Percentiles rank a stretch among this genome's conserved stretches.
These are phyloP conservation scores for Cyrtorhinus lividipennis DNA, from an alignment of 1,140 invertebrate species.

Conservation along the genomic window DNA sequence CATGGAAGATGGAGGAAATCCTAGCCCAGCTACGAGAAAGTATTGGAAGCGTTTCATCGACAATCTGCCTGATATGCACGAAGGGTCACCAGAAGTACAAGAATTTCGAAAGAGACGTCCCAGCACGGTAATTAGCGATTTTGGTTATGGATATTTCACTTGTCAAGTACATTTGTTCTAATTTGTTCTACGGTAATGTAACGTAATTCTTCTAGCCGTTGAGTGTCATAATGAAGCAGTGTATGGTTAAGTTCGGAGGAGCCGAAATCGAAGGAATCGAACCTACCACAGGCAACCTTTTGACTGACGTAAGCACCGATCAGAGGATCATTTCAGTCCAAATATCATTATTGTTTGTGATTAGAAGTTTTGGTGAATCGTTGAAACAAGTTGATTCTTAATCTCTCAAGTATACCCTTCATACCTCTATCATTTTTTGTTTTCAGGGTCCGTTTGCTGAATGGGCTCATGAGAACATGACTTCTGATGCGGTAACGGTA, in stretches of 20 bases:
- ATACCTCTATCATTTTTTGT: background rate
- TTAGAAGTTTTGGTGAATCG: background rate
- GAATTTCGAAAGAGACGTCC: constrained; percentile 3
- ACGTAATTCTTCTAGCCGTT: constrained; percentile 40
- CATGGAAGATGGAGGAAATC: constrained; percentile 29
- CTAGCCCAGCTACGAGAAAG: constrained; percentile 36
- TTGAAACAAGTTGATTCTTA: too few species aligned
- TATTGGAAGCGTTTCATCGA: constrained; percentile 35
- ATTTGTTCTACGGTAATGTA: too few species aligned
- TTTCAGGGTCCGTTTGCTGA: constrained; percentile 4
- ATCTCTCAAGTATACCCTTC: too few species aligned
- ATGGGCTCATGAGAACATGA: constrained; percentile 11
- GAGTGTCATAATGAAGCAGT: constrained; percentile 22
- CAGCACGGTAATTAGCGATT: background rate
- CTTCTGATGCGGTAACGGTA: too few species aligned
- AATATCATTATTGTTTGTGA: too few species aligned
- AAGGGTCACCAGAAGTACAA: constrained; percentile 11
- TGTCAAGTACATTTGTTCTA: too few species aligned
- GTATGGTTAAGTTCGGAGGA: constrained; percentile 17
- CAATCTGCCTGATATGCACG: constrained; percentile 17
- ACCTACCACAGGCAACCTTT: constrained; percentile 13
- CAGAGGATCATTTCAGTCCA: too few species aligned
- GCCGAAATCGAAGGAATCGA: constrained; percentile 16
- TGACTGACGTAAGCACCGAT: constrained; percentile 11
- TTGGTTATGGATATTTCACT: too few species aligned